Base-by-base conservation (phyloP, 2,113 vertebrate genomes). In the Marmota monax region DNA sequence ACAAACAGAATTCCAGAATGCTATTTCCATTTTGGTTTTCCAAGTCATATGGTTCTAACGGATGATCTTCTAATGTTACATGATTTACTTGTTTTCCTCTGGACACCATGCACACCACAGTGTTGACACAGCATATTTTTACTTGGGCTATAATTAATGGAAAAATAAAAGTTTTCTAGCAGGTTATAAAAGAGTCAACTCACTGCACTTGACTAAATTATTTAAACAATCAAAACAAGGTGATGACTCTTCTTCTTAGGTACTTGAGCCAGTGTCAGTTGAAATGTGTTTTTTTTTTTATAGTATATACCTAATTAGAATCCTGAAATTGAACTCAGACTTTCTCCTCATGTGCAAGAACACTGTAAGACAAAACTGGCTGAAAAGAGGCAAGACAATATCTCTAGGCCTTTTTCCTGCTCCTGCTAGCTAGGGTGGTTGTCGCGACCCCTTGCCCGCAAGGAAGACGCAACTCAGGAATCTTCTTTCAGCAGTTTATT, bases 71-170 rank as follows among this genome's bases (percentile, higher is more conserved):
- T 98, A 99, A 99, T 0, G 99, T 99, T 97, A 99, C 42, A 5
- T 99, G 99, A 96, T 99, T 99, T 82, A 99, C 93, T 29, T 99
- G 99, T 85, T 98, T 99, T 76, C 99, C 99, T 0, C 99, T 99
- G 96, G 99, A 99, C 73, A 99, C 99, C 99, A 12, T 98, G 95
- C 99, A 98, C 96, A 99, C 98, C 97, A 99, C 99, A 0, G 99
- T 99, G 97, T 99, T 99, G 87, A 99, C 99, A 96, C 99, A 99
- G 94, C 99, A 99, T 11, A 99, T 98, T 98, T 99, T 99, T 99
- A 99, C 98, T 98, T 99, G 99, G 42, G 99, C 99, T 99, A 7
- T 20, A 97, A 88, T 96, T 29, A 93, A 48, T 3, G 14, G 95
- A 96, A 94, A 79, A 92, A 67, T 48, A 51, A 42, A 13, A 84